phyloP scores from a whole-genome alignment of 2,113 vertebrate genomes.

The Poeciliopsis retropinna region DNA sequence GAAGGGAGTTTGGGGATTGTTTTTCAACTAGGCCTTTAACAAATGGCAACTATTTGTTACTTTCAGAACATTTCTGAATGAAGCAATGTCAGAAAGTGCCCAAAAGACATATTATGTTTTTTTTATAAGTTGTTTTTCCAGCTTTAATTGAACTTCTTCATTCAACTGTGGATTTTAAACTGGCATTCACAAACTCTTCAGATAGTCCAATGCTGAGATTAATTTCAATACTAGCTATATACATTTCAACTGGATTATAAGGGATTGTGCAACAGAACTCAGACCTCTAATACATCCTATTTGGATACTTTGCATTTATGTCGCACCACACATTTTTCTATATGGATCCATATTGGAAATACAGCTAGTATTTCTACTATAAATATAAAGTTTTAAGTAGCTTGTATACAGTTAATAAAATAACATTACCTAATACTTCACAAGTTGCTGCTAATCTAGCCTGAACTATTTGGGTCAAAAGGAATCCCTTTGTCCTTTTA shows the following conservation, averaged over 20 bases:
- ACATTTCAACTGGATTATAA: neutral
- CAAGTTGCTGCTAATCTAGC: neutral
- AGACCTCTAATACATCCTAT: neutral
- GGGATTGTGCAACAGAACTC: neutral
- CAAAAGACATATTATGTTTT: too few relatives aligned
- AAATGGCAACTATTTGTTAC: neutral
- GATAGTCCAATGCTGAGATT: too few relatives aligned
- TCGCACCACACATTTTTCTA: too few relatives aligned
- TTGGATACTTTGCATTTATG: too few relatives aligned
- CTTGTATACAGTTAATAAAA: neutral
- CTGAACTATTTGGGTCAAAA: neutral
- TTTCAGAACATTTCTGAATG: neutral
- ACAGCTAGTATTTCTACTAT: neutral
- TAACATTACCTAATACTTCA: neutral
- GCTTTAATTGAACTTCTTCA: too few relatives aligned
- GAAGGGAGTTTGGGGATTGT: neutral
- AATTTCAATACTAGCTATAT: neutral
- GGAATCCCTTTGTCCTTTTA: constrained; percentile 7
- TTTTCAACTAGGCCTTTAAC: neutral
- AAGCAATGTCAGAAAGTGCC: neutral
- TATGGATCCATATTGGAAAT: too few relatives aligned
- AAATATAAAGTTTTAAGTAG: neutral
- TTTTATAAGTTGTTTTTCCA: too few relatives aligned
- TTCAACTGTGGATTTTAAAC: too few relatives aligned
- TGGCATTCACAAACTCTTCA: too few relatives aligned